These are phyloP conservation scores for Cylloceria caligata DNA, from an alignment of 2,888 invertebrate species.

Conservation along the genomic window DNA sequence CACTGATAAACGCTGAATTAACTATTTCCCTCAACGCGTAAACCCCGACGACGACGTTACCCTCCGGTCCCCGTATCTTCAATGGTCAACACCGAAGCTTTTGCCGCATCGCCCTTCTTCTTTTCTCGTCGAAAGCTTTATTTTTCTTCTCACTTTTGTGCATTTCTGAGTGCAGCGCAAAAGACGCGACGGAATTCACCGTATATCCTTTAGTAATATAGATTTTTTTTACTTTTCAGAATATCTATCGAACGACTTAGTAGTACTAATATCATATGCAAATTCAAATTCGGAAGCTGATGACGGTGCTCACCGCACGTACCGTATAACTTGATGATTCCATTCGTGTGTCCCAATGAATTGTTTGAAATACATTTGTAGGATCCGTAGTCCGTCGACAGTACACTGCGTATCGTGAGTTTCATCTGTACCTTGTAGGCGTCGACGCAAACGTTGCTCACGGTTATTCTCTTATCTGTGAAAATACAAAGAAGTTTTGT, in stretches of 20 bases:
- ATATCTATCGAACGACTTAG: too few species aligned
- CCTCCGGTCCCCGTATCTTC: background rate
- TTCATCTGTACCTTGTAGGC: constrained; percentile 91
- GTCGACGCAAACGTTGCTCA: constrained; percentile 86
- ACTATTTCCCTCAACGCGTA: constrained; percentile 11
- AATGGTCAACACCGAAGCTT: background rate
- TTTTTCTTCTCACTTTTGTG: background rate
- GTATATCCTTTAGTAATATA: background rate
- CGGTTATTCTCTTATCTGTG: constrained; percentile 65
- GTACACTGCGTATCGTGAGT: constrained; percentile 88
- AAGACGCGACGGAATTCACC: background rate
- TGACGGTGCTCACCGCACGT: constrained; percentile 82
- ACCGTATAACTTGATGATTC: constrained; percentile 90
- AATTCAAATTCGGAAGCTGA: too few species aligned
- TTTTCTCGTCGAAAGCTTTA: background rate
- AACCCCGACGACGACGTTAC: constrained; percentile 16
- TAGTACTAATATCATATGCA: background rate
- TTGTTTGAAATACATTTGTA: constrained; percentile 92
- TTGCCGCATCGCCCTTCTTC: background rate
- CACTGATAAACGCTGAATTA: constrained; percentile 25
- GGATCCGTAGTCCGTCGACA: constrained; percentile 88
- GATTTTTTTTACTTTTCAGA: background rate
- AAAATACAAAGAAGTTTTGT: constrained; percentile 25
- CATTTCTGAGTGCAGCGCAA: background rate
- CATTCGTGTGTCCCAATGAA: constrained; percentile 90